Conservation (phyloP, 2,113 vertebrate species). For the Egretta garzetta region DNA sequence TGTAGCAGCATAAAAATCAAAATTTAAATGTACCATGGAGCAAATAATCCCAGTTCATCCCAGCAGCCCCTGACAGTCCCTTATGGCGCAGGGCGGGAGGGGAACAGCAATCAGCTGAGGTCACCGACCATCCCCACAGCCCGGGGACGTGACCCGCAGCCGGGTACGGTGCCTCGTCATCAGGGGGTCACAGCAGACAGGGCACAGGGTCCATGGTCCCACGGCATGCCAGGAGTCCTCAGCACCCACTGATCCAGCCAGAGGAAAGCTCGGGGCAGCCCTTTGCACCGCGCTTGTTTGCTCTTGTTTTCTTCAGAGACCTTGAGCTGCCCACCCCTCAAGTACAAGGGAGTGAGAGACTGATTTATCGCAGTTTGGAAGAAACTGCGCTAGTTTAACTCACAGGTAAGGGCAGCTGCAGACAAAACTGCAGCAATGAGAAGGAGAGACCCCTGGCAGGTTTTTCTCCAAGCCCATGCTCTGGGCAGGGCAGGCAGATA, state of each 20-base stretch:
- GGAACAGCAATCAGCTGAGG: background rate
- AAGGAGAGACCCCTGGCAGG: background rate
- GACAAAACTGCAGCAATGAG: background rate
- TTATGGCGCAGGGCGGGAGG: fast-evolving
- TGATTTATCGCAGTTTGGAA: background rate
- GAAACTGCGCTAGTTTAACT: background rate
- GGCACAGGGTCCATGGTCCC: background rate
- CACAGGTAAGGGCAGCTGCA: background rate
- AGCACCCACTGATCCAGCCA: background rate
- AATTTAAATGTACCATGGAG: background rate
- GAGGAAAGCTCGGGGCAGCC: background rate
- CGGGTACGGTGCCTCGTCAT: background rate
- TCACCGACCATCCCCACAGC: background rate
- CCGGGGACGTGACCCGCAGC: fast-evolving
- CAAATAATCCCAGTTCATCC: background rate
- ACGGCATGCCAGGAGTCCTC: fast-evolving
- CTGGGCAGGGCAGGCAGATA: slow-evolving; percentile 30
- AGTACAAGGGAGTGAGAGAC: background rate
- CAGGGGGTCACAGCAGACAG: fast-evolving
- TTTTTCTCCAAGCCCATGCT: background rate
- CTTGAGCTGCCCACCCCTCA: background rate
- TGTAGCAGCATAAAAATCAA: background rate
- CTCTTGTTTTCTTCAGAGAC: background rate
- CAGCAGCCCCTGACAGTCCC: background rate
- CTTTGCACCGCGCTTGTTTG: background rate